Base-by-base conservation (phyloP, 2,888 invertebrate species). In the Cancer borealis region DNA sequence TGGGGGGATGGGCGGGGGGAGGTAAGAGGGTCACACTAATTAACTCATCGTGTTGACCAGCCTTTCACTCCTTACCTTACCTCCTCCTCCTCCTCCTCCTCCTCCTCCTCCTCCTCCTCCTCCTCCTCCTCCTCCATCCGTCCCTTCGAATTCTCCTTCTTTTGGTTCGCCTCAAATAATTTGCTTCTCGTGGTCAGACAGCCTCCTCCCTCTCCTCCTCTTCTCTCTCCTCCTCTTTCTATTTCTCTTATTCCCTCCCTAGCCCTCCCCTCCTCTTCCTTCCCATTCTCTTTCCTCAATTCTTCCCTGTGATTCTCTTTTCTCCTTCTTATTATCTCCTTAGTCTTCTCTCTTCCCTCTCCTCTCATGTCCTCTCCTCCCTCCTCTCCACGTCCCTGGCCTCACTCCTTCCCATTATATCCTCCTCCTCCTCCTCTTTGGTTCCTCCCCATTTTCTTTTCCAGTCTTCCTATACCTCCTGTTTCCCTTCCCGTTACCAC, bases 1-100 rank as follows among this genome's bases (percentile, higher is more conserved):
- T 54, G 54, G 54, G 54, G 14, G 8, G 73, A 10, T 12, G 54
- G 17, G 73, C 8, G 21, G 73, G 21, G 21, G 73, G 73, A 21
- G 73, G 26, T 6, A 26, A 73, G 73, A 26, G 73, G 21, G n/a
- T 73, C 26, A 73, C 73, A 73, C 73, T 73, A 73, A 73, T 73
- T 73, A 73, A 73, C 73, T 73, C 73, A 73, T 73, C 73, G 73
- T 73, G 73, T 73, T 73, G 73, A 73, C 73, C 73, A 73, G 73
- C 73, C 73, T 73, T 73, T 73, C 73, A 73, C 26, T 73, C 73
- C 73, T 73, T 54, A 54, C 54, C 54, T 54, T 54, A 17, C 73
- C 21, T 73, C 73, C 73, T 73, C 73, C n/a, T n/a, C 73, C 17
- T 17, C 54, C n/a, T n/a, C 73, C n/a, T n/a, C 73, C n/a, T n/a